Conservation (phyloP, 1,140 invertebrate species). For the Lepidostoma basale region DNA sequence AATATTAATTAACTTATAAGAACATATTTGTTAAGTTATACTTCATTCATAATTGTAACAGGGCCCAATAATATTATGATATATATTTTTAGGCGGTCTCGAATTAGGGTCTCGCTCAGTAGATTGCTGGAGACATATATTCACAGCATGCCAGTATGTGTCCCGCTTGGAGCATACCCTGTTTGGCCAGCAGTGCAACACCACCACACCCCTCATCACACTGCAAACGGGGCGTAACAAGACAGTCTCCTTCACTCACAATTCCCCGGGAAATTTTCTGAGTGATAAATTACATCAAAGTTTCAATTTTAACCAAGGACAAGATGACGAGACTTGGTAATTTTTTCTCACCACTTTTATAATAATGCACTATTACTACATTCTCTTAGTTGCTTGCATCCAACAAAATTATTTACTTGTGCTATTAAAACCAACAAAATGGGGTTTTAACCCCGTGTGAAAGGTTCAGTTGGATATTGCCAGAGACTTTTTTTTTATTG, state of each 20-base stretch:
- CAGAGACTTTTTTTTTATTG: too few relatives aligned
- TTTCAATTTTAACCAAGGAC: slow-evolving; percentile 43
- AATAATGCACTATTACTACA: too few relatives aligned
- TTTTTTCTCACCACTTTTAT: slow-evolving; percentile 58
- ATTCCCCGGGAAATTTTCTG: slow-evolving; percentile 51
- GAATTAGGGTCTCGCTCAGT: slow-evolving; percentile 89
- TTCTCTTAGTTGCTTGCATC: too few relatives aligned
- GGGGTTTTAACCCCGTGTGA: too few relatives aligned
- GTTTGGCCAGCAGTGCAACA: slow-evolving; percentile 69
- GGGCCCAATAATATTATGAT: neutral
- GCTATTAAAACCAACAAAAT: too few relatives aligned
- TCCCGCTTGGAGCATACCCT: slow-evolving; percentile 87
- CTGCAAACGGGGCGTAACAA: slow-evolving; percentile 59
- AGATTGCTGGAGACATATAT: slow-evolving; percentile 93
- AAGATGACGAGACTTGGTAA: slow-evolving; percentile 78
- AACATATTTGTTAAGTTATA: too few relatives aligned
- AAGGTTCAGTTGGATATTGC: too few relatives aligned
- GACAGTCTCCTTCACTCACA: slow-evolving; percentile 63
- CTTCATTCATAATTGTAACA: too few relatives aligned
- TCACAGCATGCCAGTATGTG: slow-evolving; percentile 89
- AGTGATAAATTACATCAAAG: slow-evolving; percentile 42
- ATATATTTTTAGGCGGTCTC: slow-evolving; percentile 69
- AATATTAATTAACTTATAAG: too few relatives aligned
- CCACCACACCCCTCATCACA: slow-evolving; percentile 55
- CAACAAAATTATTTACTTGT: too few relatives aligned